Conservation (phyloP, 1,140 invertebrate species). For the Cotesia chilonis region DNA sequence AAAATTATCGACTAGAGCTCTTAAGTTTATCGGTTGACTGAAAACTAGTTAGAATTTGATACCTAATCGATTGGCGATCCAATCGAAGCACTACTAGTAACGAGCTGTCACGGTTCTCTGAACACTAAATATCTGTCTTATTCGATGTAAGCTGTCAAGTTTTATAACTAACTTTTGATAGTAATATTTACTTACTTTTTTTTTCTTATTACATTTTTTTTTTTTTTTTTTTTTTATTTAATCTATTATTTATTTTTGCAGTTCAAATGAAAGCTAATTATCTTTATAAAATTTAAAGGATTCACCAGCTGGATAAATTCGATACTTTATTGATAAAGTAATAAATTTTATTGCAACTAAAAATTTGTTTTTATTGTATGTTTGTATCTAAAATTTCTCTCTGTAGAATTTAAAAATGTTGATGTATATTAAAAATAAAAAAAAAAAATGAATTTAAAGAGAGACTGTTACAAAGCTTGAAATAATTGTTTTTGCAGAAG, state of each 20-base stretch:
- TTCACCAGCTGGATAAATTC: no score
- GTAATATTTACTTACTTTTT: background rate
- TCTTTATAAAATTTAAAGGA: no score
- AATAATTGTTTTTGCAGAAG: background rate
- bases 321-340: no score
- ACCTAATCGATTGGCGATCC: constrained; percentile 31
- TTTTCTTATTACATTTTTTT: background rate
- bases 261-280: no score
- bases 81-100: constrained; percentile 32
- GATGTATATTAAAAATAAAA: no score
- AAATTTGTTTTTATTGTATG: no score
- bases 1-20: constrained; percentile 41
- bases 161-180: background rate
- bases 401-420: no score
- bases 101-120: constrained; percentile 32
- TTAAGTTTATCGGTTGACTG: constrained; percentile 42
- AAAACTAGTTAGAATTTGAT: constrained; percentile 11
- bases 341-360: no score
- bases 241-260: no score
- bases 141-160: constrained; percentile 4
- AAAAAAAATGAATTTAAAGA: no score
- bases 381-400: no score
- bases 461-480: background rate
- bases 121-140: constrained; percentile 27
- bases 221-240: background rate